Evolutionary conservation across 2,113 vertebrate genomes (phyloP).

Genomic region (Thunnus thynnus): DNA sequence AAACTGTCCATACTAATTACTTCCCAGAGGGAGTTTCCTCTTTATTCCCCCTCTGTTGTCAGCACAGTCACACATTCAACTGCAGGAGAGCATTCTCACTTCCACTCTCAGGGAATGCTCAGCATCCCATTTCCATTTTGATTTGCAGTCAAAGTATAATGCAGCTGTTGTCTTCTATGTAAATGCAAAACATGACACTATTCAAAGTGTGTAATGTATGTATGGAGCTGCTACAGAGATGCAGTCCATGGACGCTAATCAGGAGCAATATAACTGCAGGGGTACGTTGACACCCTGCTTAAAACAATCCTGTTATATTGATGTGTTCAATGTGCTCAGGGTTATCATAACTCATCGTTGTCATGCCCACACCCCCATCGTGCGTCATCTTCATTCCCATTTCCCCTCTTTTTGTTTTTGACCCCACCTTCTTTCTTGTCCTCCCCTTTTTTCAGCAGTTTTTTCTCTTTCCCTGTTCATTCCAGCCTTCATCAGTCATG

Average conservation of each 20-base stretch:
- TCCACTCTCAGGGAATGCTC: constrained; percentile 49
- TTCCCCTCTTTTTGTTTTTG: neutral
- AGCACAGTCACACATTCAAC: constrained; percentile 52
- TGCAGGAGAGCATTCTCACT: constrained; percentile 20
- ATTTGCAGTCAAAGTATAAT: constrained; percentile 52
- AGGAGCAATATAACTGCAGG: constrained; percentile 39
- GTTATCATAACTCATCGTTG: constrained; percentile 66
- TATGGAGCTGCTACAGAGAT: neutral
- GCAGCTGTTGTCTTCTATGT: constrained; percentile 52
- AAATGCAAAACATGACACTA: constrained; percentile 64
- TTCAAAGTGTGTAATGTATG: constrained; percentile 16
- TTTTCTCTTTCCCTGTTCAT: constrained; percentile 45
- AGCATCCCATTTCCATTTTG: constrained; percentile 53
- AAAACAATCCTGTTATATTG: constrained; percentile 46
- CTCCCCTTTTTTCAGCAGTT: neutral
- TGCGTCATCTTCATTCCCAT: constrained; percentile 35
- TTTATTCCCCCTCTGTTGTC: constrained; percentile 52
- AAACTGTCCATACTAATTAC: constrained; percentile 74
- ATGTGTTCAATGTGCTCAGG: constrained; percentile 62
- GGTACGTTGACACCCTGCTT: constrained; percentile 26
- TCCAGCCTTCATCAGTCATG: constrained; percentile 67
- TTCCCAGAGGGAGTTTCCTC: constrained; percentile 66
- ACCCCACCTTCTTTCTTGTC: constrained; percentile 7
- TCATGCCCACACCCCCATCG: constrained; percentile 11
- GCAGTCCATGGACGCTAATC: constrained; percentile 46